These are phyloP conservation scores for Leucania comma DNA, from an alignment of 2,888 invertebrate species.

Conservation along the genomic window DNA sequence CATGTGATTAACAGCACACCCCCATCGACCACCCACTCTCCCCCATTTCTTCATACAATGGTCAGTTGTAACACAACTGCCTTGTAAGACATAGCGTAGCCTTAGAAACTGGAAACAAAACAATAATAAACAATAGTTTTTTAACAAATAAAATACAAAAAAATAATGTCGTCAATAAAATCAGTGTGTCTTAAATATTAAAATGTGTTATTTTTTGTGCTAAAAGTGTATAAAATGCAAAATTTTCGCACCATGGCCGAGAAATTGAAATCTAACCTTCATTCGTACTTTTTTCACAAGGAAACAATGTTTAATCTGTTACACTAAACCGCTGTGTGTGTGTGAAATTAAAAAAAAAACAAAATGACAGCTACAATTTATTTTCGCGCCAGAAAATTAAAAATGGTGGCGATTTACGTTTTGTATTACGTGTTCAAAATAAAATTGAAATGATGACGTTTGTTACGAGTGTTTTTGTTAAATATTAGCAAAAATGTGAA, in stretches of 20 bases:
- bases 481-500: slow-evolving; percentile 79
- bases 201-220: slow-evolving; percentile 45
- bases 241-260: slow-evolving; percentile 72
- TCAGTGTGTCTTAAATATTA: slow-evolving; percentile 37
- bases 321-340: slow-evolving; percentile 59
- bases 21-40: slow-evolving; percentile 69
- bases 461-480: slow-evolving; percentile 61
- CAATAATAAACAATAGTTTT: slow-evolving; percentile 87
- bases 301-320: slow-evolving; percentile 70
- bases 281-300: slow-evolving; percentile 66
- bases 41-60: slow-evolving; percentile 84
- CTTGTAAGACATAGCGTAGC: slow-evolving; percentile 85
- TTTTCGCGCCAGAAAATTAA: slow-evolving; percentile 88
- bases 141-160: slow-evolving; percentile 53
- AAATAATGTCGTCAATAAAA: slow-evolving; percentile 25
- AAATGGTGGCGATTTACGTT: slow-evolving; percentile 80
- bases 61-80: slow-evolving; percentile 86
- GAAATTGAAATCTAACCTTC: slow-evolving; percentile 76
- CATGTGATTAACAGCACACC: slow-evolving; percentile 83
- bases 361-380: slow-evolving; percentile 81
- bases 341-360: slow-evolving; percentile 63
- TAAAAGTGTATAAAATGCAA: slow-evolving; percentile 51
- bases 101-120: slow-evolving; percentile 88
- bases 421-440: slow-evolving; percentile 87
- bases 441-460: slow-evolving; percentile 87